These are phyloP conservation scores for Lepus americanus DNA, from an alignment of 2,113 vertebrate genomes.

Conservation along the genomic window DNA sequence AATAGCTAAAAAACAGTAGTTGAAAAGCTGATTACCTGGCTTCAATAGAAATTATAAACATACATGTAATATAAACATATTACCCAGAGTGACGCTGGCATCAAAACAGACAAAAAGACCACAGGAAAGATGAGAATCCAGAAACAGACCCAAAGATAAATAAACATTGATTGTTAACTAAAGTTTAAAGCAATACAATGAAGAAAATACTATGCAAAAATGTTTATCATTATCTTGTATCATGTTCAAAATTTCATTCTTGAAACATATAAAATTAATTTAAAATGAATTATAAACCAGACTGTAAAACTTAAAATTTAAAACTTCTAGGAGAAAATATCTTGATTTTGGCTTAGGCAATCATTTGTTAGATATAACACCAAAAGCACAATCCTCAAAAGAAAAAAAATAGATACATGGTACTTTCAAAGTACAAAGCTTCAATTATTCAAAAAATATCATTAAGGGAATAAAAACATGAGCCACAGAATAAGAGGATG, in stretches of 20 bases:
- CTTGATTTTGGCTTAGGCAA: not conserved
- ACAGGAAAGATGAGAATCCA: not conserved
- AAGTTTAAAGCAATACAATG: not conserved
- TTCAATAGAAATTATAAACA: not conserved
- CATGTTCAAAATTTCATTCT: not conserved
- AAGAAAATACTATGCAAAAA: not conserved
- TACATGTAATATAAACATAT: not conserved
- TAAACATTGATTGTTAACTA: not conserved
- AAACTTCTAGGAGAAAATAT: not conserved
- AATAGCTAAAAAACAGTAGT: not conserved
- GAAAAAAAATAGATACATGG: not conserved
- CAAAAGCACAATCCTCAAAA: not conserved
- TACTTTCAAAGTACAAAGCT: not conserved
- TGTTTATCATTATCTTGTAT: not conserved
- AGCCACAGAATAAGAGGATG: not conserved
- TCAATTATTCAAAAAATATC: not conserved
- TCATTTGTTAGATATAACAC: not conserved
- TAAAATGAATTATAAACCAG: constrained; percentile 4
- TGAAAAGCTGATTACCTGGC: not conserved
- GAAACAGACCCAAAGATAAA: not conserved
- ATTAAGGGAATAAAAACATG: not conserved
- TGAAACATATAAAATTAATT: not conserved
- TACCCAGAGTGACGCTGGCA: not conserved
- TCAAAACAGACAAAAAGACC: not conserved
- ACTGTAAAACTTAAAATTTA: not conserved